Evolutionary conservation across 2,113 vertebrate species (phyloP).

Genomic region (Caretta caretta): DNA sequence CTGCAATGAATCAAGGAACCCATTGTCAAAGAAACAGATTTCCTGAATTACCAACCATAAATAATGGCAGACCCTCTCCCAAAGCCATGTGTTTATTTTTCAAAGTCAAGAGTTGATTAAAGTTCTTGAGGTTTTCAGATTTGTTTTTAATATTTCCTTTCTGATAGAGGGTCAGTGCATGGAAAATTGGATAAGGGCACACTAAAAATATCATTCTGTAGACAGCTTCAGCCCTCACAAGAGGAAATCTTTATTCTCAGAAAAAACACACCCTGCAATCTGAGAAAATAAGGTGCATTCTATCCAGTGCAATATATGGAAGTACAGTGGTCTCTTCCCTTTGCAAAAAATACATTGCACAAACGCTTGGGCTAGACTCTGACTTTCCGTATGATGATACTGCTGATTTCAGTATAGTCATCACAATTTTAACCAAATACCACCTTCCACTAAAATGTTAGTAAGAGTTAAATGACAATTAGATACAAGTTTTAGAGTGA

Average conservation of each 20-base stretch:
- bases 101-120: constrained; percentile 61
- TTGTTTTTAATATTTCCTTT: constrained; percentile 41
- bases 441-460: background rate
- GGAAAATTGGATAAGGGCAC: constrained; percentile 39
- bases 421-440: background rate
- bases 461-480: background rate
- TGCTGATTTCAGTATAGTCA: constrained; percentile 5
- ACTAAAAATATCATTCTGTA: constrained; percentile 61
- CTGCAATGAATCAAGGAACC: background rate
- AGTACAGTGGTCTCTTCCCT: constrained; percentile 51
- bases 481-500: background rate
- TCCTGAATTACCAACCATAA: constrained; percentile 30
- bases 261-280: constrained; percentile 13
- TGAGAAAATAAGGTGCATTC: background rate
- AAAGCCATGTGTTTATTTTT: constrained; percentile 56
- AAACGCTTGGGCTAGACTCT: background rate
- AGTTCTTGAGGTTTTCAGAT: constrained; percentile 49
- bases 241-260: constrained; percentile 59
- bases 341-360: background rate
- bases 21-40: constrained; percentile 47
- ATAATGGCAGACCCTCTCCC: constrained; percentile 48
- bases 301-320: background rate
- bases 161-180: constrained; percentile 45
- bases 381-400: constrained; percentile 24
- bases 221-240: constrained; percentile 65